Base-by-base conservation (phyloP, 2,113 vertebrate species). In the Pelecanus crispus region DNA sequence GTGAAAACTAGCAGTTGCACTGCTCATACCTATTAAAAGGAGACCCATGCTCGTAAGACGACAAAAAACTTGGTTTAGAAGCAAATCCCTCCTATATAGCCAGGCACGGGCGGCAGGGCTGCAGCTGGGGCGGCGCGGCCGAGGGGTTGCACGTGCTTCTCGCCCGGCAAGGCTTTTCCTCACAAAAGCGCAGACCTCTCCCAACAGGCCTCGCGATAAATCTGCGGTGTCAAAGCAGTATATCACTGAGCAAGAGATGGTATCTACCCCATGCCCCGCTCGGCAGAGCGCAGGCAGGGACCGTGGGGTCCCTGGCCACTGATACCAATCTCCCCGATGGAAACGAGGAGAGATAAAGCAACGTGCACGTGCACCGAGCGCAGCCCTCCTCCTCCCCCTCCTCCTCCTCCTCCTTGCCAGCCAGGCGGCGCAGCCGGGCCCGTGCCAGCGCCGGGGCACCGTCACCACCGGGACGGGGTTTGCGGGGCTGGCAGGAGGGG, bases 291-390 rank as follows among this genome's bases (percentile, higher is more conserved):
- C 79, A 62, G 81, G 45, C 75, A 47, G 78, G 90, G 50, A 58
- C 53, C 7, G 7, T 1, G 9, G 5, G 3, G 50, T 94, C 97
- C 94, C 92, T 83, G 18, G 45, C 72, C 94, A 62, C 52, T 92
- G 95, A 97, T 97, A 97, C 74, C 92, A 92, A 92, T 88, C 96
- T 95, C 95, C 97, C 86, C 10, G 14, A 59, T 36, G 88, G 83
- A 81, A 88, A 81, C 40, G 68, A 81, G 67, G 53, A 77, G 25
- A 88, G 97, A 96, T 94, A 95, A 95, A 73, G 79, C 67, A 16
- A 40, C 72, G 55, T 2, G 45, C 61, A 26, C 24, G n/a, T 10
- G 74, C 49, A 32, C 21, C 1, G 5, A 85, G 83, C 9, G 1
- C 63, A 14, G 50, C 40, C 26, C 6, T 52, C 47, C 78, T 81